Base-by-base conservation (phyloP, 1,140 invertebrate genomes). In the Scylla paramamosain region DNA sequence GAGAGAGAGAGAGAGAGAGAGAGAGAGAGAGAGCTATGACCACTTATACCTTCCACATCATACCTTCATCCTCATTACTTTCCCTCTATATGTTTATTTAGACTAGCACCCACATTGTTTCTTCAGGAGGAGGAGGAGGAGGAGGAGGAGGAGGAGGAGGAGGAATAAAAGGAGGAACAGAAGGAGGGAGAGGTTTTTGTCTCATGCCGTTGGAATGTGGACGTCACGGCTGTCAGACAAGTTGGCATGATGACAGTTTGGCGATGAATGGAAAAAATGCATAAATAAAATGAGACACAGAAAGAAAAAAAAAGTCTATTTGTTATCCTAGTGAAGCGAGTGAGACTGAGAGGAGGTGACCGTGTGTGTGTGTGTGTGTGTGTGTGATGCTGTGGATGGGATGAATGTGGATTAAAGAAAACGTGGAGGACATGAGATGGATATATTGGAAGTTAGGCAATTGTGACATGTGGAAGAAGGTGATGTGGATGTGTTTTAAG, bases 201-300 rank as follows among this genome's bases (percentile, higher is more conserved):
- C 29, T 48, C 29, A 32, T 28, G 31, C 10, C 32, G 16, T 93
- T 12, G 92, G 82, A 93, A 45, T 86, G 92, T 86, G 83, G 77
- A 86, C 82, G 32, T 93, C 92, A 93, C 48, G 92, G n/a, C 83
- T 86, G 92, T 93, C 92, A 86, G 25, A 45, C 28, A 20, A 52
- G 32, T 84, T 86, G 82, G 77, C 92, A 52, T 48, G 82, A 93
- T 86, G 92, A 93, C 92, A 93, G 92, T 16, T 45, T 29, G 89
- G 16, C 28, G 89, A 91, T 29, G 12, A 91, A 91, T 77, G 67
- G 67, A 77, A 77, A 59, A 77, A 77, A 77, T 77, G n/a, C 20
- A 77, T 77, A 77, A 77, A 77, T 77, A 77, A 77, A 77, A 77
- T 77, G 67, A 59, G 67, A 77, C 12, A 77, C 12, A 77, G 10